Evolutionary conservation across 2,888 invertebrate genomes (phyloP).

Genomic region (Plagodis dolabraria): DNA sequence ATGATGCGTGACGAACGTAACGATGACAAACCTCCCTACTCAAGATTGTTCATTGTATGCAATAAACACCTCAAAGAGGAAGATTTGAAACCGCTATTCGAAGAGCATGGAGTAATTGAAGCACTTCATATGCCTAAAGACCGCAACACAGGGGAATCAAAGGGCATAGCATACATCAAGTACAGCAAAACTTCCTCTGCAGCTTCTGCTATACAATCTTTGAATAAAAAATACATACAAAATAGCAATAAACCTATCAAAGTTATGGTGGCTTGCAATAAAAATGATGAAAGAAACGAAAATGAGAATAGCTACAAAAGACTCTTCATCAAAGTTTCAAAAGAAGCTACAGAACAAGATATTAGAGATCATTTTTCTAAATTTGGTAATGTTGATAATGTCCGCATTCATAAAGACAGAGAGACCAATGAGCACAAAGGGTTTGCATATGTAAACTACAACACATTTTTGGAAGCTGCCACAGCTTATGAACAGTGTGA

Average conservation of each 20-base stretch:
- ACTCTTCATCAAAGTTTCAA: slow-evolving; percentile 94
- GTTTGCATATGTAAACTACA: slow-evolving; percentile 95
- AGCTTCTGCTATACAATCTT: slow-evolving; percentile 93
- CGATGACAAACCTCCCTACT: slow-evolving; percentile 90
- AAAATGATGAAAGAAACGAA: slow-evolving; percentile 56
- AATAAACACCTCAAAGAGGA: slow-evolving; percentile 89
- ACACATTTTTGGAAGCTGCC: slow-evolving; percentile 92
- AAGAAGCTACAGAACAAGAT: slow-evolving; percentile 90
- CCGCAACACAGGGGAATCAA: slow-evolving; percentile 91
- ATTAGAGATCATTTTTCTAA: slow-evolving; percentile 92
- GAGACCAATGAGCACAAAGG: slow-evolving; percentile 93
- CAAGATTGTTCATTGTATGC: slow-evolving; percentile 95
- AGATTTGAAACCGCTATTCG: slow-evolving; percentile 91
- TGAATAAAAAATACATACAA: slow-evolving; percentile 92
- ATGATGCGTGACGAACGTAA: slow-evolving; percentile 38
- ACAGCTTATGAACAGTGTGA: slow-evolving; percentile 95
- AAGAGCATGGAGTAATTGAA: slow-evolving; percentile 92
- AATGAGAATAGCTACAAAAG: slow-evolving; percentile 84
- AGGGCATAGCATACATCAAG: slow-evolving; percentile 96
- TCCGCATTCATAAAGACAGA: slow-evolving; percentile 91
- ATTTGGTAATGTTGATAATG: slow-evolving; percentile 92
- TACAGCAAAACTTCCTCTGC: slow-evolving; percentile 96
- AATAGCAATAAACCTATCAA: slow-evolving; percentile 91
- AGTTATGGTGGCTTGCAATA: slow-evolving; percentile 93
- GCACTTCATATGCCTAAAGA: slow-evolving; percentile 96